Evolutionary conservation across 1,140 invertebrate genomes (phyloP).

Genomic region (Zaprionus africanus): DNA sequence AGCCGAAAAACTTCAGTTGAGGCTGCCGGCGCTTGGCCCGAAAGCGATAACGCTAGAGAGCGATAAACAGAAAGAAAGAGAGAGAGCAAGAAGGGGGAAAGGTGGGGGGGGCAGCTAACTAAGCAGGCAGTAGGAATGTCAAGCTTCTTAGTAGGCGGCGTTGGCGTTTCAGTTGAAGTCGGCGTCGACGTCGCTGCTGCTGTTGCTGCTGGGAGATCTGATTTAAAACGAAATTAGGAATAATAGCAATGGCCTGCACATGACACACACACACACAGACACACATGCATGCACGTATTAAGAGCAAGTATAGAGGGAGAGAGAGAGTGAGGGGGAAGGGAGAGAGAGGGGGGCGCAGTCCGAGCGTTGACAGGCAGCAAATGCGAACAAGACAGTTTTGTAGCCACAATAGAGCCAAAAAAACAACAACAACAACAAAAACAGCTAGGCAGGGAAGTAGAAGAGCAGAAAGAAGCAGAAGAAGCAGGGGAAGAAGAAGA

Average conservation of each 20-base stretch:
- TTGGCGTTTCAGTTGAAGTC: conserved; percentile 40
- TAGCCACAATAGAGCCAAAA: conserved; percentile 50
- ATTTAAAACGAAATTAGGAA: conserved; percentile 84
- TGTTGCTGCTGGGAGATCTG: conserved; percentile 65
- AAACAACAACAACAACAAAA: conserved; percentile 2
- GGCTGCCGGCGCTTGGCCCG: conserved; percentile 39
- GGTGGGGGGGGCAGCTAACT: background rate
- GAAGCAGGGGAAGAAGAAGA: background rate
- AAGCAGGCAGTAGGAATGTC: conserved; percentile 53
- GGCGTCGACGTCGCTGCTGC: conserved; percentile 13
- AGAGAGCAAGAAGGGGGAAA: background rate
- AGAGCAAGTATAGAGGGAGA: conserved; percentile 34
- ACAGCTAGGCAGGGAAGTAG: background rate
- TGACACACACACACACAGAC: conserved; percentile 61
- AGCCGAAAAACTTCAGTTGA: conserved; percentile 25
- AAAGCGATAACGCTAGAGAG: conserved; percentile 42
- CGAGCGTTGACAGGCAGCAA: conserved; percentile 80
- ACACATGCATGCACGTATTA: conserved; percentile 28
- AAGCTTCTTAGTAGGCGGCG: conserved; percentile 48
- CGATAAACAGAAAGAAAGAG: background rate
- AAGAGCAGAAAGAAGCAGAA: background rate
- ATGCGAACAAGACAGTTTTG: conserved; percentile 78
- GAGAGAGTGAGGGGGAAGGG: background rate
- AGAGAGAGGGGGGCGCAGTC: conserved; percentile 5
- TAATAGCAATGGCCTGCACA: conserved; percentile 80